Conservation (phyloP, 2,113 vertebrate species). For the Ctenomys sociabilis region DNA sequence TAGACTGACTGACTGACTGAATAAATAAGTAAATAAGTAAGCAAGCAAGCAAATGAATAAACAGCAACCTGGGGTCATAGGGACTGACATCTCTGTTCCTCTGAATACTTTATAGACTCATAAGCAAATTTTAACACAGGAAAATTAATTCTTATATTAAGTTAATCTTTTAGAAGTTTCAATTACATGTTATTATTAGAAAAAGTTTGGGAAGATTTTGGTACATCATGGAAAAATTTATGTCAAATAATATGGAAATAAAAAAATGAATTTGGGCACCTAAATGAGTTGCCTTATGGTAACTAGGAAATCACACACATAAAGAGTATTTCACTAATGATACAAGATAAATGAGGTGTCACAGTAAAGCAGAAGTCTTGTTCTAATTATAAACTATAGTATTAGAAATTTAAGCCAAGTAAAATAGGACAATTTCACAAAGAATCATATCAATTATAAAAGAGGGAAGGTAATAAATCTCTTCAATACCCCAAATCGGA, state of each 20-base stretch:
- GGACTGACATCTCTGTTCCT: slow-evolving; percentile 17
- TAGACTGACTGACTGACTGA: background rate
- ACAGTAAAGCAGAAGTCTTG: slow-evolving; percentile 63
- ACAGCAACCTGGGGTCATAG: slow-evolving; percentile 15
- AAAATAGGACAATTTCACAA: slow-evolving; percentile 82
- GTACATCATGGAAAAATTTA: slow-evolving; percentile 30
- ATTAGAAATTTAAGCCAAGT: slow-evolving; percentile 77
- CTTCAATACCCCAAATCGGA: slow-evolving; percentile 99
- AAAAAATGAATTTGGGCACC: slow-evolving; percentile 51
- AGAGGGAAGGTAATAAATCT: slow-evolving; percentile 93
- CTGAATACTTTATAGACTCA: slow-evolving; percentile 34
- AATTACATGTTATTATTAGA: background rate
- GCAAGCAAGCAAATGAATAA: slow-evolving; percentile 16
- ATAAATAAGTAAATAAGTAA: slow-evolving; percentile 2
- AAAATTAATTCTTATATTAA: slow-evolving; percentile 51
- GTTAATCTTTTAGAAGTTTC: slow-evolving; percentile 44
- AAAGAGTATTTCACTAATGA: slow-evolving; percentile 46
- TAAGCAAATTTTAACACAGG: slow-evolving; percentile 39
- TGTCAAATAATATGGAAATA: slow-evolving; percentile 48
- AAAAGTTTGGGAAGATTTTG: slow-evolving; percentile 40
- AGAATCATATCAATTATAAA: slow-evolving; percentile 80
- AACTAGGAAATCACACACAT: slow-evolving; percentile 48
- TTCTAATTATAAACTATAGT: slow-evolving; percentile 39
- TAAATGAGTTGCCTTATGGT: slow-evolving; percentile 2
- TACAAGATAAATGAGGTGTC: slow-evolving; percentile 74